Evolutionary conservation across 2,888 invertebrate genomes (phyloP).

Genomic region (Euplagia quadripunctaria): DNA sequence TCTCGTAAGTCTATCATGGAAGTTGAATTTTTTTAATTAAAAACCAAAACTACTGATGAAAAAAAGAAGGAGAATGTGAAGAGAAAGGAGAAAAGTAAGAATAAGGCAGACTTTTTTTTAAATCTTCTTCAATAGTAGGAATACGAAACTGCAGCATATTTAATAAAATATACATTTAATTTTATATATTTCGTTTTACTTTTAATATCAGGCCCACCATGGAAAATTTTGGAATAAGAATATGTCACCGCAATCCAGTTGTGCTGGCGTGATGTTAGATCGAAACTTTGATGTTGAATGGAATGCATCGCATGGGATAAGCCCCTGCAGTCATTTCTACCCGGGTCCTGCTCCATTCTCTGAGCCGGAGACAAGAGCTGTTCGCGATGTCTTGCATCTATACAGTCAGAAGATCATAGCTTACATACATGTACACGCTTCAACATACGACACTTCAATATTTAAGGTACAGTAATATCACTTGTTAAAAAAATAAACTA

Average conservation of each 20-base stretch:
- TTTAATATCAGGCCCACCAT: background rate
- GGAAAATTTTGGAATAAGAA: constrained; percentile 64
- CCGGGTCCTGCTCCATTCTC: constrained; percentile 73
- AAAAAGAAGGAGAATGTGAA: too few relatives aligned
- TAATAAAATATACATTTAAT: too few relatives aligned
- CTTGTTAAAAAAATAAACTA: too few relatives aligned
- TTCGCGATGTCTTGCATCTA: constrained; percentile 70
- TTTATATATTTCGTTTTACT: background rate
- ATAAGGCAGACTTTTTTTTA: too few relatives aligned
- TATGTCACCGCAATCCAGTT: constrained; percentile 68
- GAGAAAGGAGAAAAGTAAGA: too few relatives aligned
- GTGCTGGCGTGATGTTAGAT: constrained; percentile 74
- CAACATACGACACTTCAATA: constrained; percentile 41
- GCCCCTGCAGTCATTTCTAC: constrained; percentile 71
- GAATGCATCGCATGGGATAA: constrained; percentile 54
- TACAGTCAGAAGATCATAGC: constrained; percentile 74
- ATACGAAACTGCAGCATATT: too few relatives aligned
- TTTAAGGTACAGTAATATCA: constrained; percentile 61
- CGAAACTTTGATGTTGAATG: constrained; percentile 79
- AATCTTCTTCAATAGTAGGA: too few relatives aligned
- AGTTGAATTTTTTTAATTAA: too few relatives aligned
- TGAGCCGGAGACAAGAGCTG: constrained; percentile 70
- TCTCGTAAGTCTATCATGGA: too few relatives aligned
- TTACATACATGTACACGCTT: constrained; percentile 75
- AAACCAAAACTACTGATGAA: too few relatives aligned